Percentiles rank a stretch among this genome's conserved stretches.
Evolutionary conservation across 2,888 invertebrate species (phyloP).

Genomic region (Aporophyla nigra): DNA sequence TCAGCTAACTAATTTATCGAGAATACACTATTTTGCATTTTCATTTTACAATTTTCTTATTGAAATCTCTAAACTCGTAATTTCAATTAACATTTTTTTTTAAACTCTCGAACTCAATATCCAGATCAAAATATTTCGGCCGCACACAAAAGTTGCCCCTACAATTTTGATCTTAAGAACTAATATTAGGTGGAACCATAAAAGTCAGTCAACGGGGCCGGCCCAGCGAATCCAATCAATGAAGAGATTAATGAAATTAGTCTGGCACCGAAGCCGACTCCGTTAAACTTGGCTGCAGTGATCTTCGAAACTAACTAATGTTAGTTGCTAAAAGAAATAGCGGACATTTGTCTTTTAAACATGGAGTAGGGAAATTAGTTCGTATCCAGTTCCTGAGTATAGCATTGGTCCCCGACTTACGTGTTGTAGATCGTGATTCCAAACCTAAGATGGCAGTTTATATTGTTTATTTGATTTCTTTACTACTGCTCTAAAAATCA

Average conservation of each 20-base stretch:
- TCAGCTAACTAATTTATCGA: too few species aligned
- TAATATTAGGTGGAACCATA: conserved; percentile 57
- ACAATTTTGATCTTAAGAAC: conserved; percentile 50
- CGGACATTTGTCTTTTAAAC: conserved; percentile 22
- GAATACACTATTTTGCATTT: not conserved
- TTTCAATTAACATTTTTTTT: not conserved
- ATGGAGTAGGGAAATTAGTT: not conserved
- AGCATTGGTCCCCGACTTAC: too few species aligned
- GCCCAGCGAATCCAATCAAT: conserved; percentile 77
- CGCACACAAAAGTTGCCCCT: conserved; percentile 51
- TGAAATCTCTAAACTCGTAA: not conserved
- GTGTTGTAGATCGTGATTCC: too few species aligned
- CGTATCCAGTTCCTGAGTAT: not conserved
- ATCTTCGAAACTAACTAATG: conserved; percentile 69
- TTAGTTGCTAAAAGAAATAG: conserved; percentile 38
- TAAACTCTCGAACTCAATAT: too few species aligned
- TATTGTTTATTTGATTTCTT: too few species aligned
- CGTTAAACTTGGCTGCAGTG: conserved; percentile 70
- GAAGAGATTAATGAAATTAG: conserved; percentile 83
- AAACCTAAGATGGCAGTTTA: too few species aligned
- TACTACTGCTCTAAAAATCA: too few species aligned
- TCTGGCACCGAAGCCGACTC: conserved; percentile 70
- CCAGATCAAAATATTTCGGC: conserved; percentile 36
- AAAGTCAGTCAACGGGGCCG: conserved; percentile 61
- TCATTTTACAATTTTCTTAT: not conserved